Evolutionary conservation across 1,140 invertebrate species (phyloP).

Genomic region (Penaeus japonicus): DNA sequence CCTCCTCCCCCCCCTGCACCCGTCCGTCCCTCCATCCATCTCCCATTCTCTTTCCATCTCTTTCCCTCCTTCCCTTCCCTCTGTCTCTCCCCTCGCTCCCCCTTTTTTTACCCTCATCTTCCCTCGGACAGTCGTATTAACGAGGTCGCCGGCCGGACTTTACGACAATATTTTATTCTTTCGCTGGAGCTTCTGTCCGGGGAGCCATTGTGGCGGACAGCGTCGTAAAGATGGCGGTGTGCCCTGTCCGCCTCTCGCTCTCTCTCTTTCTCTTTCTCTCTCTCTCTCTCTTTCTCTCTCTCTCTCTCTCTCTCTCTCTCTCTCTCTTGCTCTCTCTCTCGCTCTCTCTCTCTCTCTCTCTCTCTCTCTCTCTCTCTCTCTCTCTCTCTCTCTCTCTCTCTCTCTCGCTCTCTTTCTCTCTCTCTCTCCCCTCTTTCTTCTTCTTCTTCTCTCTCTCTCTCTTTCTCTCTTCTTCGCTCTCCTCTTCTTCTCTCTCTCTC

Average conservation of each 20-base stretch:
- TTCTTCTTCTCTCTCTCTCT: too few species aligned
- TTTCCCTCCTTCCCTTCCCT: not conserved
- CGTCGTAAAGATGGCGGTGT: conserved; percentile 13
- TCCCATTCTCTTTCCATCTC: not conserved
- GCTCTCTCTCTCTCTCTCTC: too few species aligned
- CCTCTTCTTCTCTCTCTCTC: too few species aligned
- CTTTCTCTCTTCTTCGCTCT: too few species aligned
- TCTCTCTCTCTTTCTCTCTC: too few species aligned
- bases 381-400: too few species aligned
- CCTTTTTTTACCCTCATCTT: not conserved
- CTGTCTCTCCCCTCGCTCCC: not conserved
- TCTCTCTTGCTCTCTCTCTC: too few species aligned
- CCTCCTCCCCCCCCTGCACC: not conserved
- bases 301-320: too few species aligned
- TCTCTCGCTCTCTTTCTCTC: too few species aligned
- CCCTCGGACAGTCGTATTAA: not conserved
- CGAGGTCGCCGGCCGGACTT: not conserved
- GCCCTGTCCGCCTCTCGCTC: not conserved
- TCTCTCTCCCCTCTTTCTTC: too few species aligned
- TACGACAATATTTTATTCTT: conserved; percentile 32
- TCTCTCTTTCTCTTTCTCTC: too few species aligned
- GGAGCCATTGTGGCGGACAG: not conserved
- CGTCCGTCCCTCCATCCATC: not conserved
- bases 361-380: too few species aligned
- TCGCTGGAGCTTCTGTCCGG: not conserved